phyloP scores from a whole-genome alignment of 2,888 invertebrate genomes.

The Spisula subtruncata region DNA sequence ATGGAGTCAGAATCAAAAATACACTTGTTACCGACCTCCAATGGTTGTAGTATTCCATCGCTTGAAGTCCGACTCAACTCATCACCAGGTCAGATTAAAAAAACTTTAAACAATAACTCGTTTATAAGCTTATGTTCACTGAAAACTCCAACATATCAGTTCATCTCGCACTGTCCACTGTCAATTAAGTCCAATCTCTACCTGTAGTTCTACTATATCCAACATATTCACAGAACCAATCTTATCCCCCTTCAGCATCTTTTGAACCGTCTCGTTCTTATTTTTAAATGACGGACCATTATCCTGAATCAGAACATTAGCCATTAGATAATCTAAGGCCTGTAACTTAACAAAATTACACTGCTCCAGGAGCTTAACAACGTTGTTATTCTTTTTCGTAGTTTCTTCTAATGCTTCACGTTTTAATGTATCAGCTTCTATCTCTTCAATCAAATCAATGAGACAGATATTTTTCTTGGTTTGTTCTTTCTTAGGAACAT shows the following conservation, averaged over 20 bases:
- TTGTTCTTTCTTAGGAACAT: slow-evolving; percentile 27
- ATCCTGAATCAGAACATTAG: slow-evolving; percentile 66
- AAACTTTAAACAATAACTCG: too few species aligned
- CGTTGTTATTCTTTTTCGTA: slow-evolving; percentile 49
- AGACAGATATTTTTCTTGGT: slow-evolving; percentile 57
- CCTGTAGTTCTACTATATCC: slow-evolving; percentile 70
- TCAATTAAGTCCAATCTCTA: slow-evolving; percentile 60
- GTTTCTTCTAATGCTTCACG: slow-evolving; percentile 50
- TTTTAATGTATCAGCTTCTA: slow-evolving; percentile 59
- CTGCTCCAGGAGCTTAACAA: slow-evolving; percentile 65
- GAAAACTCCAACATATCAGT: neutral
- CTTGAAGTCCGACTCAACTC: too few species aligned
- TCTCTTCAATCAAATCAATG: slow-evolving; percentile 69
- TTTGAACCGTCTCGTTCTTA: slow-evolving; percentile 67
- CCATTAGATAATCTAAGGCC: slow-evolving; percentile 69
- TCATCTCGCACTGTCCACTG: neutral
- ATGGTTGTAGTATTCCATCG: too few species aligned
- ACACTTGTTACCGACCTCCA: too few species aligned
- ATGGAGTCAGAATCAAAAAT: too few species aligned
- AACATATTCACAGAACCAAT: slow-evolving; percentile 65
- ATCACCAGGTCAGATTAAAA: too few species aligned
- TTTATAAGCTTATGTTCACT: too few species aligned
- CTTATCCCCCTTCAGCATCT: slow-evolving; percentile 70
- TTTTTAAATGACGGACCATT: slow-evolving; percentile 50
- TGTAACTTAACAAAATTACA: slow-evolving; percentile 70